These are phyloP conservation scores for Menidia beryllina DNA, from an alignment of 2,113 vertebrate genomes.

Conservation along the genomic window DNA sequence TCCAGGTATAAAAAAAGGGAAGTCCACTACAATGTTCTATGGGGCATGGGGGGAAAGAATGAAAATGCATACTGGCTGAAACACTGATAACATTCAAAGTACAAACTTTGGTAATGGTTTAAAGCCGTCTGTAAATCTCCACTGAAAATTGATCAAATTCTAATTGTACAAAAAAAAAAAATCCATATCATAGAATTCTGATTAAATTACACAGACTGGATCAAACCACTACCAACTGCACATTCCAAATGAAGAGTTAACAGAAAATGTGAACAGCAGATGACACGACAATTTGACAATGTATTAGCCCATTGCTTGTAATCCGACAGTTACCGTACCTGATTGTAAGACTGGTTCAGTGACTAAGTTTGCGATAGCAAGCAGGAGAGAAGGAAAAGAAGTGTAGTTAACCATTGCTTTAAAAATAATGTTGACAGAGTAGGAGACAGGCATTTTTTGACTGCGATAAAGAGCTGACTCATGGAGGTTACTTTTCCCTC, in stretches of 20 bases:
- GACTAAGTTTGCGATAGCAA: conserved; percentile 87
- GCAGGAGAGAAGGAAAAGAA: conserved; percentile 65
- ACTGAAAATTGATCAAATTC: neutral
- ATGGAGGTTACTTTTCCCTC: conserved; percentile 21
- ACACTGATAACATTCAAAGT: conserved; percentile 39
- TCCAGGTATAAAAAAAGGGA: conserved; percentile 25
- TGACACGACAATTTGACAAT: conserved; percentile 29
- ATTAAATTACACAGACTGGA: conserved; percentile 26
- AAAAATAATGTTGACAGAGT: conserved; percentile 71
- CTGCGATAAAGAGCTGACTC: conserved; percentile 46
- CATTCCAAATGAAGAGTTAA: conserved; percentile 39
- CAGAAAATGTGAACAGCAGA: conserved; percentile 52
- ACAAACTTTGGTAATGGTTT: conserved; percentile 57
- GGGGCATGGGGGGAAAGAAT: conserved; percentile 1
- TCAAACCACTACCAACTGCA: conserved; percentile 57
- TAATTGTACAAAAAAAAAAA: conserved; percentile 5
- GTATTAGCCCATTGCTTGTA: conserved; percentile 37
- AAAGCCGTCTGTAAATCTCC: conserved; percentile 14
- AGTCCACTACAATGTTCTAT: conserved; percentile 30
- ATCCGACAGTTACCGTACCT: conserved; percentile 89
- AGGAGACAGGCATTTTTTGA: conserved; percentile 55
- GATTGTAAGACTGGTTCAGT: conserved; percentile 98
- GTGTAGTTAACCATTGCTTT: conserved; percentile 69
- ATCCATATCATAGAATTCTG: neutral
- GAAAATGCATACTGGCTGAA: conserved; percentile 6